phyloP scores from a whole-genome alignment of 2,888 invertebrate genomes.

The Nemoura dubitans region DNA sequence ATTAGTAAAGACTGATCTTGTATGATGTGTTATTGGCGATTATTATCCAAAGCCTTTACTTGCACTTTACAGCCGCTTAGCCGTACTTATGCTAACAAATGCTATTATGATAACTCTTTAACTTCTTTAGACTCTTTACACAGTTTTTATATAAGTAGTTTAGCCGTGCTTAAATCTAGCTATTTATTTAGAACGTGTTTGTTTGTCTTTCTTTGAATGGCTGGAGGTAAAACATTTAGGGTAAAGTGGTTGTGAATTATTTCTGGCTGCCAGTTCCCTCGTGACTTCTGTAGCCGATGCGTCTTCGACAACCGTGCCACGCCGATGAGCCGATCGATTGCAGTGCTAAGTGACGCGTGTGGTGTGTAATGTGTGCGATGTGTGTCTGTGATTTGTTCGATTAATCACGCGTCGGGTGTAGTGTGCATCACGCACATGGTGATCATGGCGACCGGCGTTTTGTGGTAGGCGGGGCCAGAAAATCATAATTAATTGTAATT shows the following conservation, averaged over 20 bases:
- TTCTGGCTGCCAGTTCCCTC: slow-evolving; percentile 23
- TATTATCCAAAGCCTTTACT: slow-evolving; percentile 46
- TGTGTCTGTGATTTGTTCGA: not conserved
- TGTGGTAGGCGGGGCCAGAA: slow-evolving; percentile 38
- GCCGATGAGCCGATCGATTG: not conserved
- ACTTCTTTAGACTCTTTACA: slow-evolving; percentile 48
- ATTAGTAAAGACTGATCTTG: slow-evolving; percentile 51
- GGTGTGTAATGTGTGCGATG: too few relatives aligned
- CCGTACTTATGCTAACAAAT: slow-evolving; percentile 49
- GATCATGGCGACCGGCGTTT: slow-evolving; percentile 34
- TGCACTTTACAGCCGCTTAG: slow-evolving; percentile 42
- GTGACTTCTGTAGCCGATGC: not conserved
- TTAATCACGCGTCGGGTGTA: not conserved
- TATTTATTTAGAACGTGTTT: slow-evolving; percentile 40
- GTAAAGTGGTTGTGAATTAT: slow-evolving; percentile 36
- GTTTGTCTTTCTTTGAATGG: slow-evolving; percentile 42
- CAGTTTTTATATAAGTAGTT: slow-evolving; percentile 37
- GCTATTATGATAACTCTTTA: slow-evolving; percentile 50
- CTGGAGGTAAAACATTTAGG: slow-evolving; percentile 18
- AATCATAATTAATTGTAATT: slow-evolving; percentile 37
- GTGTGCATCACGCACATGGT: not conserved
- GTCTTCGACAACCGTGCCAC: not conserved
- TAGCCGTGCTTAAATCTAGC: slow-evolving; percentile 35
- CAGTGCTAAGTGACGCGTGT: not conserved
- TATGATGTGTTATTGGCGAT: slow-evolving; percentile 52